Evolutionary conservation across 35 echinoderm and acorn worm genomes (phyloP).

Genomic region (Apostichopus japonicus): DNA sequence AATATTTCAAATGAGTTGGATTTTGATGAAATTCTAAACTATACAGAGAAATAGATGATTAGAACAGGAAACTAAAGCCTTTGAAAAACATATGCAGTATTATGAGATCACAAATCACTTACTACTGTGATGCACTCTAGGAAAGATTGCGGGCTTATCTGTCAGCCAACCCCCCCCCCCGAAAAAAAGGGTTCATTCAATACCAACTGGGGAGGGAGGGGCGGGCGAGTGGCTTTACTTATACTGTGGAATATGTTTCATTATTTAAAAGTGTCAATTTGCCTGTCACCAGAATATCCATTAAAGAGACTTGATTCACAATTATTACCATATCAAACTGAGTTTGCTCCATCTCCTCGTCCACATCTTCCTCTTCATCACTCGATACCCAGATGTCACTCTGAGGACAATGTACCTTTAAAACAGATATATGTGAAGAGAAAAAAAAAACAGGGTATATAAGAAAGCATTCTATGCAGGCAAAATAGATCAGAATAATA

Average conservation of each 20-base stretch:
- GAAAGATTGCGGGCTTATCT: no score
- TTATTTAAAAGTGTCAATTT: no score
- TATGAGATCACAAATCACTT: no score
- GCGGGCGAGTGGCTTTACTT: no score
- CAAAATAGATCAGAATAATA: no score
- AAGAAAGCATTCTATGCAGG: no score
- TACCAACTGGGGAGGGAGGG: no score
- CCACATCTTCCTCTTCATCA: conserved; percentile 45
- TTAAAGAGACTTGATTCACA: not conserved
- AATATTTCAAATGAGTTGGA: not conserved
- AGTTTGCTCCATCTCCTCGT: conserved; percentile 7
- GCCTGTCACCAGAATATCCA: no score
- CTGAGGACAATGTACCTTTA: conserved; percentile 72
- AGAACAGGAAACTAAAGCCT: not conserved
- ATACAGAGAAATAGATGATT: not conserved
- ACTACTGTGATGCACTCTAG: no score
- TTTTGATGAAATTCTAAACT: not conserved
- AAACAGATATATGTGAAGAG: not conserved
- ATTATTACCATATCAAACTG: conserved; percentile 80
- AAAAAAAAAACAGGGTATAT: not conserved
- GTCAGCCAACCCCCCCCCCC: not conserved
- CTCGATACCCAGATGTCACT: conserved; percentile 59
- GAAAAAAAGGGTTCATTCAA: not conserved
- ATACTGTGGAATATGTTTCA: no score
- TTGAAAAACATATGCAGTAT: no score